phyloP scores from a whole-genome alignment of 2,797 vertebrate species.

The Zenarchopterus dispar region DNA sequence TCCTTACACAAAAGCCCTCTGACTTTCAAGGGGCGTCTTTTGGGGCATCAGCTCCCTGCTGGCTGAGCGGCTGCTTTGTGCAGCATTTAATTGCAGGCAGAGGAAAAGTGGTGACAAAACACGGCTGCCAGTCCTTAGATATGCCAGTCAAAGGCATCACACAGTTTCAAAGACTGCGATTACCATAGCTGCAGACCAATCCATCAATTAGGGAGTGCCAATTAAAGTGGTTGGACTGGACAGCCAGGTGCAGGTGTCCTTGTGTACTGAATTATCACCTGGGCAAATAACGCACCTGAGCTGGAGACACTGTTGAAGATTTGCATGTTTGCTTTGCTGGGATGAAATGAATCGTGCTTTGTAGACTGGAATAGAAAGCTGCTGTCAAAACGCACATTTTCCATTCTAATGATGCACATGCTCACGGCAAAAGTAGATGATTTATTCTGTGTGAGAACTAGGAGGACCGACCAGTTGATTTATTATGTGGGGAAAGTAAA shows the following conservation, averaged over 20 bases:
- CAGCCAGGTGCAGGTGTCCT: conserved; percentile 64
- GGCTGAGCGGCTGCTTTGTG: conserved; percentile 77
- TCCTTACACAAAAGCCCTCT: conserved; percentile 30
- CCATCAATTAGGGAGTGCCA: conserved; percentile 76
- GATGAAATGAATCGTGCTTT: conserved; percentile 65
- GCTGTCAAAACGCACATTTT: conserved; percentile 55
- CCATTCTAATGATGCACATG: conserved; percentile 63
- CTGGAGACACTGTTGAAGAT: conserved; percentile 66
- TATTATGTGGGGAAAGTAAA: not conserved
- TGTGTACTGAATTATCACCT: conserved; percentile 70
- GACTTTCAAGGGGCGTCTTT: conserved; percentile 70
- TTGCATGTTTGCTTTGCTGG: conserved; percentile 76
- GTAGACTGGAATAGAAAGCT: conserved; percentile 60
- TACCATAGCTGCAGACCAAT: conserved; percentile 70
- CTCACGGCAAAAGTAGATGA: conserved; percentile 43
- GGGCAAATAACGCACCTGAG: conserved; percentile 74
- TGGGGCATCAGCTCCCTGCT: conserved; percentile 65
- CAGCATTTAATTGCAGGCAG: conserved; percentile 65
- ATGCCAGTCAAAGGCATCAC: conserved; percentile 62
- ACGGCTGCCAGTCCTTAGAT: conserved; percentile 51
- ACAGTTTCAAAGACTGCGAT: conserved; percentile 59
- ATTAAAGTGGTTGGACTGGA: conserved; percentile 53
- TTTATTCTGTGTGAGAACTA: conserved; percentile 14
- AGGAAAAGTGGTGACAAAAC: conserved; percentile 61
- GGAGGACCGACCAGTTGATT: conserved; percentile 12